These are phyloP conservation scores for Rhynchonema sp. DNA, from an alignment of 2,888 invertebrate species.

Conservation along the genomic window DNA sequence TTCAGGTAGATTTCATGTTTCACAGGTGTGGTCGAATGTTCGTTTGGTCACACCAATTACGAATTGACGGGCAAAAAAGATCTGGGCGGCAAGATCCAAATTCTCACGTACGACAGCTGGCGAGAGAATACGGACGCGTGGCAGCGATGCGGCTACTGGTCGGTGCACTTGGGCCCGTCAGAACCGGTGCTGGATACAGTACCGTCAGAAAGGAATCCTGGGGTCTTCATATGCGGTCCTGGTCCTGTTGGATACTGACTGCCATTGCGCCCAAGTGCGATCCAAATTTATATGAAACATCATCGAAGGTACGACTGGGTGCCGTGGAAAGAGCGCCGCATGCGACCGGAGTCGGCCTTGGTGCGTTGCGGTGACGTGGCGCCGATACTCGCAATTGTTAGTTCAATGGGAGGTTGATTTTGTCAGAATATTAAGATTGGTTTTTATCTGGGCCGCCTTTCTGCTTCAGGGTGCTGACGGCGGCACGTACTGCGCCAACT, in stretches of 20 bases:
- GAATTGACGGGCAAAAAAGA: constrained; percentile 9
- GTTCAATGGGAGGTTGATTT: too few species aligned
- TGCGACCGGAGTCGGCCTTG: not conserved
- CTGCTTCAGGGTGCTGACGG: not conserved
- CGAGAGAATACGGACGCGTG: not conserved
- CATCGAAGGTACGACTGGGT: not conserved
- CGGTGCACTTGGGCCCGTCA: too few species aligned
- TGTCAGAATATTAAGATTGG: too few species aligned
- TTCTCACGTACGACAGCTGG: not conserved
- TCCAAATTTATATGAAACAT: not conserved
- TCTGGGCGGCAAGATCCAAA: constrained; percentile 20
- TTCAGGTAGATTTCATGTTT: not conserved
- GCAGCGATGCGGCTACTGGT: not conserved
- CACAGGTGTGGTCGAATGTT: not conserved
- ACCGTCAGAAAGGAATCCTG: too few species aligned
- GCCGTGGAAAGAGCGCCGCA: not conserved
- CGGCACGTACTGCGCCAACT: not conserved
- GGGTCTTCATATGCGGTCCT: too few species aligned
- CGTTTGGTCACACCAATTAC: not conserved
- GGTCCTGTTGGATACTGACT: too few species aligned
- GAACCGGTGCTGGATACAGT: too few species aligned
- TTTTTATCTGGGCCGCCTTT: too few species aligned
- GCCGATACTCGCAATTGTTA: too few species aligned
- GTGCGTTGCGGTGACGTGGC: not conserved
- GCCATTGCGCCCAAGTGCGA: too few species aligned